Base-by-base conservation (phyloP, 1,140 invertebrate species). In the Eueides isabella region DNA sequence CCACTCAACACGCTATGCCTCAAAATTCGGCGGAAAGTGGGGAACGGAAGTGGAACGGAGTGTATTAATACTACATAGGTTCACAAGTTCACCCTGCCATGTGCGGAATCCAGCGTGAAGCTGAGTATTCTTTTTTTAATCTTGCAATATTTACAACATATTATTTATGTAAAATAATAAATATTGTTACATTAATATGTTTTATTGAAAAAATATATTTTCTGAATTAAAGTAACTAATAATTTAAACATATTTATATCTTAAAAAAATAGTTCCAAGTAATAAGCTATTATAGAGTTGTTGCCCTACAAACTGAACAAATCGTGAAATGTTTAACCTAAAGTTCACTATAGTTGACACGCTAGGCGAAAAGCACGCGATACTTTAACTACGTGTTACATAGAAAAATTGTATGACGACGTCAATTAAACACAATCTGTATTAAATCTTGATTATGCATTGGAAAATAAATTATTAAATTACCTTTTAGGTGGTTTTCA, bases 261-360 rank as follows among this genome's bases (percentile, higher is more conserved):
- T 55, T 23, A 23, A 55, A 19, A 2, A 55, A 11, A 7, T n/a
- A 19, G 48, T 55, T 55, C 9, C 6, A 55, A 55, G 19, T 23
- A 55, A 55, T 48, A 48, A 55, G 48, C 48, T 23, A 7, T 55
- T 55, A 55, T 55, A 26, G 19, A 55, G 48, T 55, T 55, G 48
- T 55, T 55, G 48, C 48, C 19, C 48, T 23, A 55, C 48, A 55
- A 55, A 55, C 23, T 55, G 48, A 55, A 63, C 16, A 30, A 63
- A 31, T 63, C 61, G 14, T 63, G 29, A 31, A 29, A 63, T 61
- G 67, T 69, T 69, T 12, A 69, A 69, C 48, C 67, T 16, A 69
- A 72, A 67, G 71, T 72, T 72, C 64, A 67, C 23, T 55, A 16
- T 29, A n/a, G 72, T 74, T 74, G 66, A 69, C 66, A 74, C 72